Conservation (phyloP, 37 sponge, comb jelly and placozoan species). For the Lycopodina hypogea region DNA sequence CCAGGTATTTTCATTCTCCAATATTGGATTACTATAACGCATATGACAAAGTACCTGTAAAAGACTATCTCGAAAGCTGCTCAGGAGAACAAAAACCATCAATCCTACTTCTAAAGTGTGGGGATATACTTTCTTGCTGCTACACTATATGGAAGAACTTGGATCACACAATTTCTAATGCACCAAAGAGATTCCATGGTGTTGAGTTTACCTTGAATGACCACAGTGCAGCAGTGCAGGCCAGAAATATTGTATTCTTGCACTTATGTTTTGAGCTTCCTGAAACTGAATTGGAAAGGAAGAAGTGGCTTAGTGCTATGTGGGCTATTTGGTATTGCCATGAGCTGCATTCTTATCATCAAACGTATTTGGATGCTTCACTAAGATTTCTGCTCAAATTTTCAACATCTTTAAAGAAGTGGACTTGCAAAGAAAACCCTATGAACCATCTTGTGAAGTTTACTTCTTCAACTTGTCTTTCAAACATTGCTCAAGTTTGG, state of each 20-base stretch:
- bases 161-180: neutral
- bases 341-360: conserved; percentile 34
- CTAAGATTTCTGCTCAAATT: conserved; percentile 6
- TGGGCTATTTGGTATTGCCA: conserved; percentile 59
- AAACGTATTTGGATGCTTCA: no score
- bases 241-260: conserved; percentile 42
- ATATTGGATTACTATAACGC: conserved; percentile 17
- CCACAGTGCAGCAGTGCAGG: conserved; percentile 30
- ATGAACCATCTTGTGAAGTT: neutral
- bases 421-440: neutral
- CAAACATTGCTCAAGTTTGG: conserved; percentile 4
- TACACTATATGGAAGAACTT: conserved; percentile 62
- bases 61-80: conserved; percentile 35
- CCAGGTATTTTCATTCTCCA: conserved; percentile 18
- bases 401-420: neutral
- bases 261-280: conserved; percentile 26
- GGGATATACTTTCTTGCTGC: conserved; percentile 49
- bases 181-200: conserved; percentile 22
- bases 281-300: no score
- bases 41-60: conserved; percentile 48
- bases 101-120: conserved; percentile 39
- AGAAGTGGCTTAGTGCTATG: no score
- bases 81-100: conserved; percentile 3
- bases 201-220: conserved; percentile 51
- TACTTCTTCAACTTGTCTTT: conserved; percentile 1